Evolutionary conservation across 2,888 invertebrate genomes (phyloP).

Genomic region (Diplazon laetatorius): DNA sequence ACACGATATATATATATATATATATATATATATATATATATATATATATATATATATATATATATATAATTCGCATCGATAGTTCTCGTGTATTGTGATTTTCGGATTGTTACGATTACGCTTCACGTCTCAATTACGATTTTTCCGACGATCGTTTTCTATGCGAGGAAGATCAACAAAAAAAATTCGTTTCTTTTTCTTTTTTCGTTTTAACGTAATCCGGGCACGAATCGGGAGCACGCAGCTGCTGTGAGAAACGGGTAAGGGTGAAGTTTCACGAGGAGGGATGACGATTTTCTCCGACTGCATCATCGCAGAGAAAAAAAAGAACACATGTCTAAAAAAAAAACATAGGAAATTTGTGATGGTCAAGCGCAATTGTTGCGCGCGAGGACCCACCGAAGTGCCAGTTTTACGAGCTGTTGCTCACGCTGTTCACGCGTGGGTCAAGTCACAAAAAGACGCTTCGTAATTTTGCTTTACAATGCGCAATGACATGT

Average conservation of each 20-base stretch:
- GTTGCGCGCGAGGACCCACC: not conserved
- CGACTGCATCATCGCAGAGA: not conserved
- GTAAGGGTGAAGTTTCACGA: constrained; percentile 8
- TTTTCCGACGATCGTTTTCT: constrained; percentile 24
- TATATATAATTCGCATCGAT: constrained; percentile 24
- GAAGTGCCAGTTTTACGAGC: not conserved
- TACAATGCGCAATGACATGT: constrained; percentile 34
- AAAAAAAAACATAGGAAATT: constrained; percentile 13
- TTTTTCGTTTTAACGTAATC: constrained; percentile 45
- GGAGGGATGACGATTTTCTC: constrained; percentile 36
- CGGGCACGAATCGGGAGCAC: constrained; percentile 19
- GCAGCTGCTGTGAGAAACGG: constrained; percentile 41
- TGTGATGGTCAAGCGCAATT: not conserved
- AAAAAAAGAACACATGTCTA: constrained; percentile 48
- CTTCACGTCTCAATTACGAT: constrained; percentile 48
- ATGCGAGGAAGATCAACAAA: not conserved
- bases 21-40: constrained; percentile 1
- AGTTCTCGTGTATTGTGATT: constrained; percentile 13
- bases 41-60: not conserved
- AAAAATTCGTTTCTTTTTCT: constrained; percentile 10
- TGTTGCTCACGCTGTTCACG: constrained; percentile 9
- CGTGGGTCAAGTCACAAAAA: constrained; percentile 24
- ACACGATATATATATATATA: too few relatives aligned
- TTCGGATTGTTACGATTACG: constrained; percentile 37
- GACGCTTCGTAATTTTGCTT: constrained; percentile 31